Conservation (phyloP, 2,888 invertebrate genomes). For the Acleris cristana region DNA sequence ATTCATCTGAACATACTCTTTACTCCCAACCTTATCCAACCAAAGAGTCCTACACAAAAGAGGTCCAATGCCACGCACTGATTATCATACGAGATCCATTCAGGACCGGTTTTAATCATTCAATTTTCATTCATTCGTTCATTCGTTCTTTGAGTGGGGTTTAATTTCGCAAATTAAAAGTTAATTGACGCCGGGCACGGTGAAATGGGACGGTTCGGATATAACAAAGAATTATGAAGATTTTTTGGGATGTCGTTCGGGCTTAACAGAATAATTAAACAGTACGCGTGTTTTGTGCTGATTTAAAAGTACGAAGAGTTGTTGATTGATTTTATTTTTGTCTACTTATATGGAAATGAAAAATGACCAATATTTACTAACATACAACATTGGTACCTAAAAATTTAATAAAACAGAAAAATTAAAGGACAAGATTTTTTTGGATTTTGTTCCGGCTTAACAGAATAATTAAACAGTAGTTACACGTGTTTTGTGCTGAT, state of each 20-base stretch:
- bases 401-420: no score
- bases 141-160: constrained; percentile 34
- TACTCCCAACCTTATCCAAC: constrained; percentile 3
- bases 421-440: constrained; percentile 9
- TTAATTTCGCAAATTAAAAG: constrained; percentile 36
- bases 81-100: constrained; percentile 24
- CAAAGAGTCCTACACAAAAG: constrained; percentile 15
- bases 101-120: constrained; percentile 10
- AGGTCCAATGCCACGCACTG: constrained; percentile 19
- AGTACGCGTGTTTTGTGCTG: not conserved
- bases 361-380: no score
- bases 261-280: constrained; percentile 21
- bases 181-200: constrained; percentile 20
- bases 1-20: not conserved
- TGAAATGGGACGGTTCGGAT: constrained; percentile 10
- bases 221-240: constrained; percentile 16
- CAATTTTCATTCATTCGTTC: constrained; percentile 20
- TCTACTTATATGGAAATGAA: no score
- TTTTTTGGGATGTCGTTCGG: constrained; percentile 16
- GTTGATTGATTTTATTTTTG: no score
- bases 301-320: no score
- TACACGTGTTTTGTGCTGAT: no score
- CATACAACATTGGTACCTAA: no score
- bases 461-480: no score
- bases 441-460: constrained; percentile 14